These are phyloP conservation scores for Chymomyza costata DNA, from an alignment of 1,140 invertebrate genomes.

Conservation along the genomic window DNA sequence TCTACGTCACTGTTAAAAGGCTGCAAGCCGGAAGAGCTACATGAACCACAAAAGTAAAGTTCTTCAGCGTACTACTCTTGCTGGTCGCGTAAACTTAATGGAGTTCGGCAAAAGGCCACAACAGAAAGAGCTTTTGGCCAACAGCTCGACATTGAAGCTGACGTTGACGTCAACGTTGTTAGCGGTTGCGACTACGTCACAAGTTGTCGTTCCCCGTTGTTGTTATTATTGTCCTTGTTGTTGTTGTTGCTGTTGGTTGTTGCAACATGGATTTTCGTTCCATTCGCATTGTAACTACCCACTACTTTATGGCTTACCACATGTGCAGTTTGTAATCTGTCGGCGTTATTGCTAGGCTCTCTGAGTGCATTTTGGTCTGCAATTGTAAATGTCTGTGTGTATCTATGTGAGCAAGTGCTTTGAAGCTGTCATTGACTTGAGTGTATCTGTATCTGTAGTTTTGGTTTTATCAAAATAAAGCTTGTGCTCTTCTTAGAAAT, in stretches of 20 bases:
- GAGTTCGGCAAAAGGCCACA: constrained; percentile 51
- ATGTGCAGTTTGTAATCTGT: constrained; percentile 73
- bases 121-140: not conserved
- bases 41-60: constrained; percentile 64
- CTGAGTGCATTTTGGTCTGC: constrained; percentile 58
- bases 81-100: constrained; percentile 67
- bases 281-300: constrained; percentile 34
- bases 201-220: constrained; percentile 20
- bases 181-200: constrained; percentile 21
- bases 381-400: constrained; percentile 1
- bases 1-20: too few relatives aligned
- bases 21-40: constrained; percentile 24
- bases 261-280: constrained; percentile 57
- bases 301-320: constrained; percentile 63
- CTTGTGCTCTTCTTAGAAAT: too few relatives aligned
- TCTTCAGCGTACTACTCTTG: constrained; percentile 51
- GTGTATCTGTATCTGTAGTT: constrained; percentile 8
- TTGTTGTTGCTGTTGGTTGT: constrained; percentile 26
- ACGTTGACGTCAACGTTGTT: constrained; percentile 26
- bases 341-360: constrained; percentile 53
- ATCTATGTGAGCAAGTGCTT: constrained; percentile 7
- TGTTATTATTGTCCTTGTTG: too few relatives aligned
- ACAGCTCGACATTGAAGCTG: too few relatives aligned
- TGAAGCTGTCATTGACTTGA: constrained; percentile 16
- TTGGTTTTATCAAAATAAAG: too few relatives aligned